Evolutionary conservation across 2,888 invertebrate species (phyloP).

Genomic region (Pyrgus malvae): DNA sequence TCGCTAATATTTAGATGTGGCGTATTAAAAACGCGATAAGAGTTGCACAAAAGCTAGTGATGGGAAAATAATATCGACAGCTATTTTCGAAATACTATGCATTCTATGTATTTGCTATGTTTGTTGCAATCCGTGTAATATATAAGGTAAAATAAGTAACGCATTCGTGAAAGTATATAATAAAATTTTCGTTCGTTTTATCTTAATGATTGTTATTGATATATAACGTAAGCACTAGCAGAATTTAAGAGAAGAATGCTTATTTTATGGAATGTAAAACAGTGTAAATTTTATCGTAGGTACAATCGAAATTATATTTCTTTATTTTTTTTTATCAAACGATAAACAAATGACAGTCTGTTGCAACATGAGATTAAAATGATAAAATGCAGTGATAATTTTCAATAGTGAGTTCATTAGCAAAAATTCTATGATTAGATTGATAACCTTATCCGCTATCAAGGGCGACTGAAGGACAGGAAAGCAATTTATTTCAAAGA

Average conservation of each 20-base stretch:
- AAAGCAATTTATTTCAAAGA: background rate
- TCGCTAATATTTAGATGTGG: slow-evolving; percentile 54
- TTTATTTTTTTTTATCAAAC: background rate
- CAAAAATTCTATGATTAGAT: slow-evolving; percentile 15
- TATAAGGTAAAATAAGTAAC: no score
- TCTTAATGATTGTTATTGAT: no score
- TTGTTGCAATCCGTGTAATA: no score
- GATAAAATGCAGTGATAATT: background rate
- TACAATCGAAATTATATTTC: background rate
- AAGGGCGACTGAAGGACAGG: slow-evolving; percentile 7
- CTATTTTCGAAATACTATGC: no score
- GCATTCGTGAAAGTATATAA: no score
- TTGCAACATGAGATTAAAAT: slow-evolving; percentile 3
- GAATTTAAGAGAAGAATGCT: no score
- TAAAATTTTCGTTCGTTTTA: no score
- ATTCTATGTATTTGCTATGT: no score
- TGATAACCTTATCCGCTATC: slow-evolving; percentile 11
- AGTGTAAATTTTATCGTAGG: no score
- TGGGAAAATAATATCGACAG: slow-evolving; percentile 33
- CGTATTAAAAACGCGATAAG: slow-evolving; percentile 68
- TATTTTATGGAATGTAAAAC: no score
- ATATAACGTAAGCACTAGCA: no score
- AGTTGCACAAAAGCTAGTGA: slow-evolving; percentile 58
- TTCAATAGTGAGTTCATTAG: slow-evolving; percentile 5
- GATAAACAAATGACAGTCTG: slow-evolving; percentile 1